Percentiles rank a stretch among this genome's conserved stretches.
Evolutionary conservation across 2,797 vertebrate species (phyloP).

Genomic region (Phaenicophaeus curvirostris): DNA sequence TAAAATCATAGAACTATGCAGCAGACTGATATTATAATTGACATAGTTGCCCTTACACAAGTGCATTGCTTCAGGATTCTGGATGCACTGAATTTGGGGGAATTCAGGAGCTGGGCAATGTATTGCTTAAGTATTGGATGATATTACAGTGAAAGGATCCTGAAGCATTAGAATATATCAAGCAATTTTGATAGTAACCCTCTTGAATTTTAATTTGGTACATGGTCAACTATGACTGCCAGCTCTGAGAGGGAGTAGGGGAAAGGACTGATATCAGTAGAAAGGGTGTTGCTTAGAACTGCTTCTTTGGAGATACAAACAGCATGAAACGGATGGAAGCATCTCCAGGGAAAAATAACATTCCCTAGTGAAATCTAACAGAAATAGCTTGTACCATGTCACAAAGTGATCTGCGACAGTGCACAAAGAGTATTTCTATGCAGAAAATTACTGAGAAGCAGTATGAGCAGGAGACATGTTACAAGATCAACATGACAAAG

Average conservation of each 20-base stretch:
- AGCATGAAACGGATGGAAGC: not conserved
- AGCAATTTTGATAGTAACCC: not conserved
- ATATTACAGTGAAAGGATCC: slow-evolving; percentile 4
- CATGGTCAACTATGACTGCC: not conserved
- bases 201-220: slow-evolving; percentile 41
- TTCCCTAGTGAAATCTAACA: slow-evolving; percentile 13
- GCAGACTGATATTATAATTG: slow-evolving; percentile 16
- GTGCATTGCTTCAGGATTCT: not conserved
- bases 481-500: slow-evolving; percentile 43
- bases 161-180: not conserved
- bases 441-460: slow-evolving; percentile 5
- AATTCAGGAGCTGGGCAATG: not conserved
- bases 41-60: slow-evolving; percentile 8
- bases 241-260: not conserved
- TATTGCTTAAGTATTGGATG: not conserved
- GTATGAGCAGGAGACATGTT: not conserved
- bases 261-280: not conserved
- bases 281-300: not conserved
- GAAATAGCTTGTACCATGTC: slow-evolving; percentile 5
- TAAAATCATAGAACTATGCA: not conserved
- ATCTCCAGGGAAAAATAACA: not conserved
- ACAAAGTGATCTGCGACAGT: slow-evolving; percentile 19
- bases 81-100: not conserved
- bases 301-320: slow-evolving; percentile 15
- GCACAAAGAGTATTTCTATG: not conserved